Percentiles rank a stretch among this genome's conserved stretches.
Conservation (phyloP, 2,888 invertebrate genomes). For the Smittia aterrima region DNA sequence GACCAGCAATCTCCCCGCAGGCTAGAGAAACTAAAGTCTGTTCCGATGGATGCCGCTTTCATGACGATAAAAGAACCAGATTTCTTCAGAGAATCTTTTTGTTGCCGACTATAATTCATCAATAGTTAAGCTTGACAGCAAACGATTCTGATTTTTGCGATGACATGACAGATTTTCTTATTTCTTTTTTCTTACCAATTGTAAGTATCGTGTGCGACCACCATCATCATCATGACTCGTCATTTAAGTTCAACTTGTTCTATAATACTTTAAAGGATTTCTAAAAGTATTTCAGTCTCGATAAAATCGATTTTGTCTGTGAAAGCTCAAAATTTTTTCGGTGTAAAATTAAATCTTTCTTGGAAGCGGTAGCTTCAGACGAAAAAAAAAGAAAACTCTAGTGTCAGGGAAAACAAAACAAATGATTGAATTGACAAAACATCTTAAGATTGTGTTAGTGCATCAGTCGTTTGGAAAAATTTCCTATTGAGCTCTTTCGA, state of each 20-base stretch:
- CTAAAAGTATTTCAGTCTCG: no score
- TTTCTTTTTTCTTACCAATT: neutral
- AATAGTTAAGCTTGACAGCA: neutral
- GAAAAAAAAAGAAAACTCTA: neutral
- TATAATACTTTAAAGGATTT: no score
- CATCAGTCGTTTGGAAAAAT: neutral
- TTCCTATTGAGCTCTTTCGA: constrained; percentile 23
- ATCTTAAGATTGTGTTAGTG: neutral
- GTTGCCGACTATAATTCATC: neutral
- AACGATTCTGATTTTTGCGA: neutral
- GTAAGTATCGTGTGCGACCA: no score
- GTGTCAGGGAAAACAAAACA: constrained; percentile 38
- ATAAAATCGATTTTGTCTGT: no score
- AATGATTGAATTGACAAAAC: constrained; percentile 32
- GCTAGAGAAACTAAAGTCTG: neutral
- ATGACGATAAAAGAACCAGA: neutral
- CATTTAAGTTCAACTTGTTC: no score
- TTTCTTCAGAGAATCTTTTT: neutral
- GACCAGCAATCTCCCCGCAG: neutral
- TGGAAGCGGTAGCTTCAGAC: no score
- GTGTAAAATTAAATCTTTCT: neutral
- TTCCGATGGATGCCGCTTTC: neutral
- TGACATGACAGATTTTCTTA: constrained; percentile 16
- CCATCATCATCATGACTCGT: no score
- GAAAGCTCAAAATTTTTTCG: no score